Conservation (phyloP, 2,113 vertebrate species). For the Perccottus glenii region DNA sequence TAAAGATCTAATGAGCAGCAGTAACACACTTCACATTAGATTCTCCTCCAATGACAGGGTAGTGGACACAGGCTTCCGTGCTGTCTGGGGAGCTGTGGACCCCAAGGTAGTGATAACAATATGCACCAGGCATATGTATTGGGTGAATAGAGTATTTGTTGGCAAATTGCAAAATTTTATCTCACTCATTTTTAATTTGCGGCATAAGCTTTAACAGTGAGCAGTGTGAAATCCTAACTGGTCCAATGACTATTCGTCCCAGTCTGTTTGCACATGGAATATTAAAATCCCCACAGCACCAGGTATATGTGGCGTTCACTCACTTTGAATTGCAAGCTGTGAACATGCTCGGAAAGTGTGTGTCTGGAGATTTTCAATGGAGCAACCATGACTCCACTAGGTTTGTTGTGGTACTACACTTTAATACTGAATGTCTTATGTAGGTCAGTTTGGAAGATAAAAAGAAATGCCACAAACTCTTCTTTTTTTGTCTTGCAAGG, state of each 20-base stretch:
- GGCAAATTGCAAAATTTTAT: neutral
- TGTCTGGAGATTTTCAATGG: constrained; percentile 75
- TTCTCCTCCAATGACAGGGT: constrained; percentile 78
- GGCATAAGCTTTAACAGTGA: constrained; percentile 61
- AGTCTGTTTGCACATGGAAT: constrained; percentile 77
- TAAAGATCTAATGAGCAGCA: constrained; percentile 71
- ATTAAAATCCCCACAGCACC: constrained; percentile 57
- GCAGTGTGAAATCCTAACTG: constrained; percentile 77
- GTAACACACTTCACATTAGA: constrained; percentile 63
- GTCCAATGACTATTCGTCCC: constrained; percentile 67
- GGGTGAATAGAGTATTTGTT: too few relatives aligned
- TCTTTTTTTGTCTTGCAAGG: constrained; percentile 50
- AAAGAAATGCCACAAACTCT: neutral
- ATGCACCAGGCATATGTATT: neutral
- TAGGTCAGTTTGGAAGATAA: neutral
- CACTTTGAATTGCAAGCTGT: constrained; percentile 74
- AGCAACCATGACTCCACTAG: constrained; percentile 49
- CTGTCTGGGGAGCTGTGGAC: constrained; percentile 73
- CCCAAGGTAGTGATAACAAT: constrained; percentile 47
- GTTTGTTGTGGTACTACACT: constrained; percentile 37
- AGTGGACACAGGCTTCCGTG: constrained; percentile 79
- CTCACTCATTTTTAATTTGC: neutral
- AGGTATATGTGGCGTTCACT: constrained; percentile 72
- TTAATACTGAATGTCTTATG: neutral
- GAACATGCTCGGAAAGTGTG: constrained; percentile 65